Evolutionary conservation across 1,140 invertebrate species (phyloP).

Genomic region (Leptestheria dahalacensis): DNA sequence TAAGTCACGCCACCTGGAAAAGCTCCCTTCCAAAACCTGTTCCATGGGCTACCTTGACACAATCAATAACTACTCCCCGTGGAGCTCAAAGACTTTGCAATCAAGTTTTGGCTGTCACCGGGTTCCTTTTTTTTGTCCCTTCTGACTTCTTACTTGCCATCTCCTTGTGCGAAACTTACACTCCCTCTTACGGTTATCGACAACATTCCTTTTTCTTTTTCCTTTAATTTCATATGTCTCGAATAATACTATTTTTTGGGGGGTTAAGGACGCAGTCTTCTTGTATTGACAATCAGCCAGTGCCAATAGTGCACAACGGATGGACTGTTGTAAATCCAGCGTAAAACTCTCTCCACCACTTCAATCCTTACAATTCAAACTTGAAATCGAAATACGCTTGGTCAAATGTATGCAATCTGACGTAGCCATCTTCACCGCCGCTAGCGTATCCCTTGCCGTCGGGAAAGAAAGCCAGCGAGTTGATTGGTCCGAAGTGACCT

Average conservation of each 20-base stretch:
- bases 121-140: not conserved
- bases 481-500: constrained; percentile 99
- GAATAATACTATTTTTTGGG: too few relatives aligned
- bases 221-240: too few relatives aligned
- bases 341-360: not conserved
- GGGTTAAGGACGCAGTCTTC: too few relatives aligned
- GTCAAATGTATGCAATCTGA: constrained; percentile 92
- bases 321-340: not conserved
- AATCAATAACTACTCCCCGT: not conserved
- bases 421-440: constrained; percentile 97
- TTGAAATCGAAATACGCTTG: constrained; percentile 90
- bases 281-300: not conserved
- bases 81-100: not conserved
- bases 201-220: too few relatives aligned
- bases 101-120: not conserved
- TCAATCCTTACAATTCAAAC: constrained; percentile 62
- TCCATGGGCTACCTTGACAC: not conserved
- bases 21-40: not conserved
- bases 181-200: too few relatives aligned
- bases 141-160: too few relatives aligned
- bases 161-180: too few relatives aligned
- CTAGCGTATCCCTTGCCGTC: constrained; percentile 93
- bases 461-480: constrained; percentile 94
- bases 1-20: not conserved
- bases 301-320: not conserved